Evolutionary conservation across 1,140 invertebrate species (phyloP).

Genomic region (Conus ventricosus): DNA sequence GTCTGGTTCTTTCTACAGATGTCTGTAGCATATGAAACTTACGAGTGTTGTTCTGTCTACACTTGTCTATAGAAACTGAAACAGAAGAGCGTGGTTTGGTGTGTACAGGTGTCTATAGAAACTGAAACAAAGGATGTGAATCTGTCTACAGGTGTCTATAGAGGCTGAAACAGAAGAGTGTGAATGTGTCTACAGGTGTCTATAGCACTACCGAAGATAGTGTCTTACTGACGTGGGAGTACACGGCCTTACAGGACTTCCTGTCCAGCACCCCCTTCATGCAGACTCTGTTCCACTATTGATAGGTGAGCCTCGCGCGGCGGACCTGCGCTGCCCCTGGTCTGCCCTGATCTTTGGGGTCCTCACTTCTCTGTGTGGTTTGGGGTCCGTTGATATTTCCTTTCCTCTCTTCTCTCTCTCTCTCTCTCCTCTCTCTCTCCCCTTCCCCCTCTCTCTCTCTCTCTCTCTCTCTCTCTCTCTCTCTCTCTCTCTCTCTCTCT

Average conservation of each 20-base stretch:
- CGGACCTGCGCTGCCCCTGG: too few species aligned
- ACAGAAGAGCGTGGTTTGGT: too few species aligned
- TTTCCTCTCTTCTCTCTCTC: not conserved
- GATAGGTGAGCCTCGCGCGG: slow-evolving; percentile 80
- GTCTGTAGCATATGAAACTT: too few species aligned
- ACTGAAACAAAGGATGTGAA: too few species aligned
- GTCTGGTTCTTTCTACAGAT: too few species aligned
- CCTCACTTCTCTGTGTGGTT: too few species aligned
- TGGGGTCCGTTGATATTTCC: too few species aligned
- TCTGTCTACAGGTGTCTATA: slow-evolving; percentile 76
- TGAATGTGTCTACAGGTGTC: slow-evolving; percentile 79
- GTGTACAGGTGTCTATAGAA: slow-evolving; percentile 76
- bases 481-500: slow-evolving; percentile 21
- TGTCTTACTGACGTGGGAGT: slow-evolving; percentile 86
- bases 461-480: slow-evolving; percentile 28
- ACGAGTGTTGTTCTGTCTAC: too few species aligned
- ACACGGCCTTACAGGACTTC: slow-evolving; percentile 83
- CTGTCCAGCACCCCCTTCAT: slow-evolving; percentile 83
- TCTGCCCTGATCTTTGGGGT: too few species aligned
- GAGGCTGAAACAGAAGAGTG: too few species aligned
- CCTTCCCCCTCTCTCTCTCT: slow-evolving; percentile 16
- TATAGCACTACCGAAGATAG: slow-evolving; percentile 85
- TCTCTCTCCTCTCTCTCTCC: slow-evolving; percentile 28
- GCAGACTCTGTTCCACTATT: slow-evolving; percentile 84
- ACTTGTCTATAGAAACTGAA: too few species aligned